Evolutionary conservation across 2,888 invertebrate species (phyloP), one percentile per base, ranked within the genome.

Genomic region (Cephonodes hylas): DNA sequence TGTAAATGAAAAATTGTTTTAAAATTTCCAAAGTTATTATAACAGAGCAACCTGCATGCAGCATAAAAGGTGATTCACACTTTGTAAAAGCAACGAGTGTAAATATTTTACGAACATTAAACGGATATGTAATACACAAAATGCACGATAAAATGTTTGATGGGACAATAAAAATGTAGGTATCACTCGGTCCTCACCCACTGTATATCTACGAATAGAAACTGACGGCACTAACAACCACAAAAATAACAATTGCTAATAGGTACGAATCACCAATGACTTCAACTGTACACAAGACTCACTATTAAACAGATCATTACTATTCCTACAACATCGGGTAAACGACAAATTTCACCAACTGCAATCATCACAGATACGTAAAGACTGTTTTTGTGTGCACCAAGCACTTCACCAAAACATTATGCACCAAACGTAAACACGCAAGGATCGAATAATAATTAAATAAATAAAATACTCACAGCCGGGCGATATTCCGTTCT

Each of bases 401-500:
- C 63, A 58, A 15, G 72, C 77, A 77, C 76, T 73, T 75, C 74
- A 77, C 74, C 72, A 82, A 84, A 86, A 85, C 83, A 86, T n/a
- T 82, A 85, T 80, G 74, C 65, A 76, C 71, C 74, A 75, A 75
- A 77, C 73, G 74, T 69, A 76, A 42, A 53, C 42, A 60, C 38
- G 53, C 48, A 38, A n/a, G n/a, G n/a, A n/a, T n/a, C 6, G n/a
- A 42, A 25, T 38, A 48, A 44, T 53, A 13, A 27, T 13, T 68
- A 71, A 70, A 73, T 74, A 69, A 64, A 69, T 53, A 75, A 76
- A 77, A 85, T 91, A 96, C 97, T 97, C 93, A 97, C 97, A 97
- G 93, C 96, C 97, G 75, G 97, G 97, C 77, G 95, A 95, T 72
- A 96, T 96, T 80, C 96, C 96, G 90, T 96, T 96, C 90, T 95